Evolutionary conservation across 2,113 vertebrate species (phyloP).

Genomic region (Mirza zaza): DNA sequence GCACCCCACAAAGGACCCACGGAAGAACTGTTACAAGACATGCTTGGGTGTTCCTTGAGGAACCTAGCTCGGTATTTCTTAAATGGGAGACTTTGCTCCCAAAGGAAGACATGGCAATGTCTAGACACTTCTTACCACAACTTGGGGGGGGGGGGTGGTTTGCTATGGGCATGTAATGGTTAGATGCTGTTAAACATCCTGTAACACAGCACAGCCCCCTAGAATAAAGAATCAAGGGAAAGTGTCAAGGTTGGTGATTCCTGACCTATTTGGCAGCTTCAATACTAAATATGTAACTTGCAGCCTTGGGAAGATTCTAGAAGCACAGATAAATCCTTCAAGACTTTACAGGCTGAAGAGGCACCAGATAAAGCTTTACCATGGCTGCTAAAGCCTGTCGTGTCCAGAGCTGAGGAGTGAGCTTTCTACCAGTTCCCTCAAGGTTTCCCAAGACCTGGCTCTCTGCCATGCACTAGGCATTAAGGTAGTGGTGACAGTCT

Average conservation of each 20-base stretch:
- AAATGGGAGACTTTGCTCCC: neutral
- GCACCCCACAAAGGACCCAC: neutral
- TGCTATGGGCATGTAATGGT: neutral
- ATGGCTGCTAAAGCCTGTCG: neutral
- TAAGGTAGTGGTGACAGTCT: neutral
- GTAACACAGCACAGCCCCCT: neutral
- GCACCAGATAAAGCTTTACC: neutral
- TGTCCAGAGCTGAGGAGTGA: neutral
- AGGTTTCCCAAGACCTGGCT: neutral
- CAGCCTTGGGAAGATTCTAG: neutral
- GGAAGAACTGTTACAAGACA: neutral
- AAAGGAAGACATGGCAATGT: neutral
- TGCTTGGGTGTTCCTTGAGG: neutral
- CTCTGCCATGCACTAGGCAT: neutral
- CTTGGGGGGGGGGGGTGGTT: neutral
- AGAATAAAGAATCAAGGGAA: neutral
- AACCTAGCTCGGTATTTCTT: neutral
- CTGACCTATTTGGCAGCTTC: neutral
- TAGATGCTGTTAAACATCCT: neutral
- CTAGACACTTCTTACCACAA: neutral
- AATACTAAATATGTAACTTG: neutral
- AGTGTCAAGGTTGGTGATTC: neutral
- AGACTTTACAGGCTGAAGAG: neutral
- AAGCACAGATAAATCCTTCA: neutral
- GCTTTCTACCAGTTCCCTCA: neutral